Percentiles rank a stretch among this genome's conserved stretches.
These are phyloP conservation scores for Meriones unguiculatus DNA, from an alignment of 2,113 vertebrate species.

Conservation along the genomic window DNA sequence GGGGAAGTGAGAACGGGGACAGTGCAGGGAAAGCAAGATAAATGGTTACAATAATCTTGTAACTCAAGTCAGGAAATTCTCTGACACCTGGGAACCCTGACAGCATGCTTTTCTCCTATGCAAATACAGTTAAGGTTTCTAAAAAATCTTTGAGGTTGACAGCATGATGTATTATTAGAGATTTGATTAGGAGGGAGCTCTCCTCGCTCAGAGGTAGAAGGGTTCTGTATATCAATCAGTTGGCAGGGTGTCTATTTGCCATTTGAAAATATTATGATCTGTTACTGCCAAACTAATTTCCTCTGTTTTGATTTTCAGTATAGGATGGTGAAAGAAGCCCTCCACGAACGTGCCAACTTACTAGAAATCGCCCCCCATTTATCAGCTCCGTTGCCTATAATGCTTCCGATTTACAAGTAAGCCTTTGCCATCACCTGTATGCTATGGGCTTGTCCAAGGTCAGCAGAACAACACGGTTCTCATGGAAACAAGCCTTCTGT, in stretches of 20 bases:
- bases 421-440: conserved; percentile 59
- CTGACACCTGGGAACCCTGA: conserved; percentile 78
- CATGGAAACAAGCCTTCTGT: conserved; percentile 27
- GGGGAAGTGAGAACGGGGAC: conserved; percentile 42
- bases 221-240: conserved; percentile 84
- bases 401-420: conserved; percentile 99
- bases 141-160: conserved; percentile 81
- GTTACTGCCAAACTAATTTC: conserved; percentile 82
- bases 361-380: conserved; percentile 96
- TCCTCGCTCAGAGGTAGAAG: conserved; percentile 78
- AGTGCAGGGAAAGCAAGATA: conserved; percentile 78
- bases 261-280: conserved; percentile 85
- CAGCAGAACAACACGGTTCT: conserved; percentile 54
- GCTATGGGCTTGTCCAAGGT: neutral
- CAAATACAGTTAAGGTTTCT: conserved; percentile 82
- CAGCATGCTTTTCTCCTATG: conserved; percentile 83
- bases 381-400: conserved; percentile 95
- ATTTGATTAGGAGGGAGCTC: conserved; percentile 80
- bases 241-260: conserved; percentile 82
- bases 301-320: conserved; percentile 89
- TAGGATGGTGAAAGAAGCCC: conserved; percentile 97
- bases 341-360: conserved; percentile 95
- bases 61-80: conserved; percentile 80
- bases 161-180: conserved; percentile 84
- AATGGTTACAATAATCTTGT: conserved; percentile 83